Conservation (phyloP, 2,888 invertebrate genomes). For the Cheilosia vernalis region DNA sequence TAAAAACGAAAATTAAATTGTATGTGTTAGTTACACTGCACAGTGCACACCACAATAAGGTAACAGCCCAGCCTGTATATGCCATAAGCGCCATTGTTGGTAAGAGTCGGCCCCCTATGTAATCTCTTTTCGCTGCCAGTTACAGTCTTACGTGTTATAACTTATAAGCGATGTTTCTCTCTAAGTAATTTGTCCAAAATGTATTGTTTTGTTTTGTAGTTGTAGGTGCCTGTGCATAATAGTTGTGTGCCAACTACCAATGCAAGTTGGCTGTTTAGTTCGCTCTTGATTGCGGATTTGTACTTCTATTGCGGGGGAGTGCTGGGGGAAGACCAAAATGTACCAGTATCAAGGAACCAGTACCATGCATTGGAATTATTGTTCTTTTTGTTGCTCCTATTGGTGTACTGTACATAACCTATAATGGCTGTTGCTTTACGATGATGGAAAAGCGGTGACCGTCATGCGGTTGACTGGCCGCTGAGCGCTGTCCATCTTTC, state of each 20-base stretch:
- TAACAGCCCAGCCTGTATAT: not conserved
- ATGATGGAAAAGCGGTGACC: constrained; percentile 31
- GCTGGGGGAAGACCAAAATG: not conserved
- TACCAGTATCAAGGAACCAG: too few relatives aligned
- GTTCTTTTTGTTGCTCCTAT: constrained; percentile 4
- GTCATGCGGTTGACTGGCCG: constrained; percentile 37
- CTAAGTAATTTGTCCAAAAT: constrained; percentile 54
- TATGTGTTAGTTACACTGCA: constrained; percentile 42
- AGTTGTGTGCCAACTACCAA: too few relatives aligned
- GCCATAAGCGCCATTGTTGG: constrained; percentile 57
- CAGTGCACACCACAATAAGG: not conserved
- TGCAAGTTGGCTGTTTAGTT: not conserved
- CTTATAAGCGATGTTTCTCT: constrained; percentile 35
- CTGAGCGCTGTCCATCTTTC: constrained; percentile 11
- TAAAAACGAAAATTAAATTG: constrained; percentile 49
- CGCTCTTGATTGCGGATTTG: constrained; percentile 28
- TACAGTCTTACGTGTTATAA: constrained; percentile 36
- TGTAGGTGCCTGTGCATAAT: too few relatives aligned
- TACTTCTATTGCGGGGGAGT: constrained; percentile 11
- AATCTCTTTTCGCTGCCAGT: constrained; percentile 39
- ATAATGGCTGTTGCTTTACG: constrained; percentile 34
- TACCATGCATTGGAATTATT: too few relatives aligned
- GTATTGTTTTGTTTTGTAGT: not conserved
- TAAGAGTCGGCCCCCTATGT: constrained; percentile 27
- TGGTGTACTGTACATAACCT: constrained; percentile 7